Evolutionary conservation across 1,140 invertebrate genomes (phyloP).

Genomic region (Carposina sasakii): DNA sequence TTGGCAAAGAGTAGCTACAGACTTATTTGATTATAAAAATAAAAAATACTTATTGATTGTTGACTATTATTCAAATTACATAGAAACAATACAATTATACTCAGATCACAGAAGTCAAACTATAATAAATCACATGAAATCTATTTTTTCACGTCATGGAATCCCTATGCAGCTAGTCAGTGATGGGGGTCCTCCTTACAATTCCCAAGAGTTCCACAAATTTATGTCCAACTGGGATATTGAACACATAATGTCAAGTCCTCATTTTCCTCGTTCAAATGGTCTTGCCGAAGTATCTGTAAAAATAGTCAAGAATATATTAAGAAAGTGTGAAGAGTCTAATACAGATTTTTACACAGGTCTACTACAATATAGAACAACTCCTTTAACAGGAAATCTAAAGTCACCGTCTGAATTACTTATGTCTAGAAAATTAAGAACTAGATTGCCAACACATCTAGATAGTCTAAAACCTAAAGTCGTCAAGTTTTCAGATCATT

Average conservation of each 20-base stretch:
- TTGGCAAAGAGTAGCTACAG: conserved; percentile 34
- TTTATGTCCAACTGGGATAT: conserved; percentile 24
- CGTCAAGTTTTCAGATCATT: neutral
- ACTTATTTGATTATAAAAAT: conserved; percentile 38
- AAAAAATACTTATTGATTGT: conserved; percentile 31
- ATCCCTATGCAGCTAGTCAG: conserved; percentile 19
- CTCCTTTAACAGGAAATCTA: conserved; percentile 15
- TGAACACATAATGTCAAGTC: conserved; percentile 15
- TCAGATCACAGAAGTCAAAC: conserved; percentile 19
- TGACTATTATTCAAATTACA: conserved; percentile 32
- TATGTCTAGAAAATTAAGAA: conserved; percentile 16
- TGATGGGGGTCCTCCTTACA: conserved; percentile 26
- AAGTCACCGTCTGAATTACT: conserved; percentile 15
- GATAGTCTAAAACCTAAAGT: conserved; percentile 9
- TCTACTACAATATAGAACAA: conserved; percentile 20
- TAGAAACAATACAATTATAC: conserved; percentile 22
- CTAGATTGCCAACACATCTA: conserved; percentile 2
- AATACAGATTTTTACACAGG: conserved; percentile 15
- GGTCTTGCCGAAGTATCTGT: conserved; percentile 17
- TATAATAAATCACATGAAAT: conserved; percentile 27
- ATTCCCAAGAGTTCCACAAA: conserved; percentile 14
- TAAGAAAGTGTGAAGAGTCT: conserved; percentile 12
- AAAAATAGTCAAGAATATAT: conserved; percentile 12
- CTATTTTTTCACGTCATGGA: conserved; percentile 29
- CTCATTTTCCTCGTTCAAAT: conserved; percentile 19